Evolutionary conservation across 2,888 invertebrate genomes (phyloP), one percentile per base, ranked within the genome.

Genomic region (Polymixis flavicincta): DNA sequence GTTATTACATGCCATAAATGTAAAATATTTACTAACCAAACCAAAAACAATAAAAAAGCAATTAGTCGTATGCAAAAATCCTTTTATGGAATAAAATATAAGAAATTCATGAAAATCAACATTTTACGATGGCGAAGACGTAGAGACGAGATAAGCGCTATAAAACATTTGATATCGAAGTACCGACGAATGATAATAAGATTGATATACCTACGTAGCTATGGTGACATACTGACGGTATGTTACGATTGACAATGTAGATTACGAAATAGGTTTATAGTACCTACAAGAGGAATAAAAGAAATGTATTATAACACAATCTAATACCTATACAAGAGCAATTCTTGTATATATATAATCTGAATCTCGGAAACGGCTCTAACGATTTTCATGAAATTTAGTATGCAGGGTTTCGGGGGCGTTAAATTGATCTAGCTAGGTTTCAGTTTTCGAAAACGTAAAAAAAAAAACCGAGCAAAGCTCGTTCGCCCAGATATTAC

Each of bases 91-190:
- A 60, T 8, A n/a, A 50, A 66, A 61, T 60, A 59, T 68, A 78
- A 78, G 59, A 82, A 71, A 83, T 78, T 83, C 66, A 84, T 78
- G 72, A 78, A 78, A 79, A 71, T 74, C 71, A 75, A 72, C 59
- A 67, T 81, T 85, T 84, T 77, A 85, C 71, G 74, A 76, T 57
- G 63, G 55, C 25, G 63, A 37, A 69, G 74, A 59, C 71, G 32
- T 14, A 32, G 50, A 78, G 57, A 72, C 64, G 57, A 78, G 84
- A 83, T 85, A 78, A 70, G 64, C 55, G 75, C 57, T 76, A 69
- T 85, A 80, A 85, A 85, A 84, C 82, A 84, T 84, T 79, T 68
- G 74, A 71, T 85, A 79, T 82, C 79, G 82, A 85, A 83, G 83
- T 71, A 52, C 77, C 82, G 75, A 71, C 81, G 48, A 71, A 70